Percentiles rank a stretch among this genome's conserved stretches.
Conservation (phyloP, 2,113 vertebrate genomes). For the Xiphorhynchus elegans region DNA sequence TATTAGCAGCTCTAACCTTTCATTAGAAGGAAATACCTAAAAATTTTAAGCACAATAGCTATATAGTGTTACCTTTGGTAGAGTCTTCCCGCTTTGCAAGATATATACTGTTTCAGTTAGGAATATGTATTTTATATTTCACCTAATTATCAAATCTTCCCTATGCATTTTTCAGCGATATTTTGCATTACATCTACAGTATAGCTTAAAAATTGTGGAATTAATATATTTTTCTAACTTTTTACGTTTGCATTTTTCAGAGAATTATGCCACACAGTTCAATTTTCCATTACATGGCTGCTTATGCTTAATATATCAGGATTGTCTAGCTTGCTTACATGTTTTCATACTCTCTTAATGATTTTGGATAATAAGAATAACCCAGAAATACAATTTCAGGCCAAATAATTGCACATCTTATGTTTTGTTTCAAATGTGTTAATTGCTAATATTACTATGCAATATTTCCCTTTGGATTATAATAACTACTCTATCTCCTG, state of each 20-base stretch:
- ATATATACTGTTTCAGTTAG: not conserved
- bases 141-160: not conserved
- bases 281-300: not conserved
- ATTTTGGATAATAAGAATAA: not conserved
- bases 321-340: not conserved
- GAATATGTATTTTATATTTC: not conserved
- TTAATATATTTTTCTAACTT: not conserved
- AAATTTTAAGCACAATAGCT: not conserved
- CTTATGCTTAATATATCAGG: not conserved
- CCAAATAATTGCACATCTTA: not conserved
- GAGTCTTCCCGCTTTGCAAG: not conserved
- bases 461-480: not conserved
- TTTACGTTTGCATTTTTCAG: not conserved
- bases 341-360: not conserved
- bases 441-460: not conserved
- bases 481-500: not conserved
- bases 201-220: not conserved
- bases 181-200: not conserved
- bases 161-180: not conserved
- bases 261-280: not conserved
- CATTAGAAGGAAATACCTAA: not conserved
- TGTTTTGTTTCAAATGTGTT: not conserved
- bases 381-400: not conserved
- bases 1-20: not conserved
- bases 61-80: not conserved